A percentile compares a stretch with the other conserved stretches of the same genome.
phyloP scores from a whole-genome alignment of 1,140 invertebrate species.

The Drosophila truncata region DNA sequence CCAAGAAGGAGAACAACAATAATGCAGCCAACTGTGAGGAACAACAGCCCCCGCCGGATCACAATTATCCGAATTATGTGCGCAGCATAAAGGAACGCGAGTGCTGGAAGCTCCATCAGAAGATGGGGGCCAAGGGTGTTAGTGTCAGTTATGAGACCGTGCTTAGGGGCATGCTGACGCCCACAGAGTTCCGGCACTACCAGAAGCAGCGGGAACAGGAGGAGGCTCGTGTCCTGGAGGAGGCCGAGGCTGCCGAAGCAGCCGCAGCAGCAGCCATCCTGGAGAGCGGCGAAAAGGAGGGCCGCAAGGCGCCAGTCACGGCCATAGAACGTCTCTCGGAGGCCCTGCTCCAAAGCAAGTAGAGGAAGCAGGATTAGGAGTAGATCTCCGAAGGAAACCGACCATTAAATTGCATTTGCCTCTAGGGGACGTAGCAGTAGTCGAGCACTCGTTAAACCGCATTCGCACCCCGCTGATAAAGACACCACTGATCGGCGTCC shows the following conservation, averaged over 20 bases:
- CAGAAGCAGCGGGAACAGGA: constrained; percentile 85
- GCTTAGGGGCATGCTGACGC: constrained; percentile 89
- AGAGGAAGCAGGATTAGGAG: constrained; percentile 22
- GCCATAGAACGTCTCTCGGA: constrained; percentile 77
- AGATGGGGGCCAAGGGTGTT: constrained; percentile 90
- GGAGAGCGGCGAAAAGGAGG: constrained; percentile 53
- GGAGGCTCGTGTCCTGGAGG: constrained; percentile 69
- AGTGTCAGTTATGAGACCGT: constrained; percentile 89
- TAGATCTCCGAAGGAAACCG: constrained; percentile 4
- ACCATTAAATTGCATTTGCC: constrained; percentile 69
- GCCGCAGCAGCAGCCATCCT: constrained; percentile 39
- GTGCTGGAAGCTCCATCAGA: constrained; percentile 89
- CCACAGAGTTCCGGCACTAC: constrained; percentile 89
- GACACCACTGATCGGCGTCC: constrained; percentile 41
- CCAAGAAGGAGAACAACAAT: constrained; percentile 74
- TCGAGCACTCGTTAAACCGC: constrained; percentile 50
- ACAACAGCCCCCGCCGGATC: constrained; percentile 53
- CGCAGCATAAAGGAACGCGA: constrained; percentile 87
- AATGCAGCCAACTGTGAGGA: constrained; percentile 69
- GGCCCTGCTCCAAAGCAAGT: constrained; percentile 65
- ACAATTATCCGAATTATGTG: constrained; percentile 77
- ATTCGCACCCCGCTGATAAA: constrained; percentile 35
- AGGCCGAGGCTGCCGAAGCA: constrained; percentile 62
- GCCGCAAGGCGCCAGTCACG: constrained; percentile 54
- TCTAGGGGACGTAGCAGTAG: constrained; percentile 53